Conservation (phyloP, 2,797 vertebrate species). For the Brachyalestes nurse region DNA sequence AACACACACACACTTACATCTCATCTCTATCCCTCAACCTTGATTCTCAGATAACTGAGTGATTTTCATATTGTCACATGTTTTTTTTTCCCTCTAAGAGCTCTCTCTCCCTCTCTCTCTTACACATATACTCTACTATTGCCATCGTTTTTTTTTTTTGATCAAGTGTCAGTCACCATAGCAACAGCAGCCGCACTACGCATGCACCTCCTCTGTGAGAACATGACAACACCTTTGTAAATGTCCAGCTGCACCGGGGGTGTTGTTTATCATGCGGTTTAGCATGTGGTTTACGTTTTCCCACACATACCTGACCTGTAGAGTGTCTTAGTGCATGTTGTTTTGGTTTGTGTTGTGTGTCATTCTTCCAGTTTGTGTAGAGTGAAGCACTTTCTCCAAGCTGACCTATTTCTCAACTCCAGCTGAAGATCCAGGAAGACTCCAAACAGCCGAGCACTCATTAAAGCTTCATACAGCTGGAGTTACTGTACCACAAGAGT, state of each 20-base stretch:
- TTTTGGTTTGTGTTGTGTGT: not conserved
- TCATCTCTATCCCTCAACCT: constrained; percentile 43
- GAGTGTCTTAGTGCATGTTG: not conserved
- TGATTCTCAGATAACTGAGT: constrained; percentile 35
- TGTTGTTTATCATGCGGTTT: not conserved
- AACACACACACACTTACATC: constrained; percentile 14
- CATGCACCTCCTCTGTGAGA: constrained; percentile 22
- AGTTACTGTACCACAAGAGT: not conserved
- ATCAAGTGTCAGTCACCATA: constrained; percentile 52
- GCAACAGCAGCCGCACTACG: constrained; percentile 39
- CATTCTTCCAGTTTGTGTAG: not conserved
- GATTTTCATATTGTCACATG: constrained; percentile 20
- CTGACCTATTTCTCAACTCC: constrained; percentile 7
- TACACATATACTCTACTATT: not conserved
- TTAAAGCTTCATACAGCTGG: not conserved
- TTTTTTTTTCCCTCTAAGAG: not conserved
- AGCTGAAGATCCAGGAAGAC: not conserved
- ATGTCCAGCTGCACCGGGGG: not conserved
- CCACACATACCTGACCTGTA: not conserved
- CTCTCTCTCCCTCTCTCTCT: not conserved
- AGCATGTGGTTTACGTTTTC: too few species aligned
- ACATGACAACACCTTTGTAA: constrained; percentile 16
- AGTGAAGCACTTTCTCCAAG: not conserved
- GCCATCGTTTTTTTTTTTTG: constrained; percentile 22
- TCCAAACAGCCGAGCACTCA: not conserved